Percentiles rank a stretch among this genome's conserved stretches.
These are phyloP conservation scores for Myiopsitta monachus DNA, from an alignment of 2,113 vertebrate genomes.

Conservation along the genomic window DNA sequence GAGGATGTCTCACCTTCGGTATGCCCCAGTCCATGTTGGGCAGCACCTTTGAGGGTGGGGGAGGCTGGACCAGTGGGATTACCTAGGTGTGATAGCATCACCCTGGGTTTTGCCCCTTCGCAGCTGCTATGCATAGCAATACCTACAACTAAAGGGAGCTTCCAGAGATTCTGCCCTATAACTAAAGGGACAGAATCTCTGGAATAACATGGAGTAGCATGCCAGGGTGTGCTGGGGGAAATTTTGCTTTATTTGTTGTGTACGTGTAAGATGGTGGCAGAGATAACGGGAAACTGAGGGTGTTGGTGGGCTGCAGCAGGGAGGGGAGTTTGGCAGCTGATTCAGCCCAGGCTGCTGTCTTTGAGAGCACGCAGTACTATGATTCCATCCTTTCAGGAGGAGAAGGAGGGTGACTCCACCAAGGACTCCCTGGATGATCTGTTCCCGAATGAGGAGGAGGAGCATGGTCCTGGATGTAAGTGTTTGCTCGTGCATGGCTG, in stretches of 20 bases:
- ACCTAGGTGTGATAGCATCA: neutral
- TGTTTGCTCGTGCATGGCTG: neutral
- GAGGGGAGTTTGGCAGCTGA: neutral
- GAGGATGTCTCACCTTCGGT: slow-evolving; percentile 88
- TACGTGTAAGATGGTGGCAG: neutral
- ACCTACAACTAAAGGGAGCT: neutral
- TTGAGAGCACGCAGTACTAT: neutral
- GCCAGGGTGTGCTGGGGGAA: neutral
- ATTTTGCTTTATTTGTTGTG: neutral
- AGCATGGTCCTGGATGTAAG: slow-evolving; percentile 88
- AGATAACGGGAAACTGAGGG: neutral
- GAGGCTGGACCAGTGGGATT: neutral
- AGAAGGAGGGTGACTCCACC: slow-evolving; percentile 88
- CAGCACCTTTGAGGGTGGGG: neutral
- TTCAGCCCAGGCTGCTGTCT: neutral
- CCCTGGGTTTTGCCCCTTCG: neutral
- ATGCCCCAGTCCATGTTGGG: slow-evolving; percentile 2
- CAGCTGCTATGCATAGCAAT: neutral
- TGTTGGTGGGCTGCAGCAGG: neutral
- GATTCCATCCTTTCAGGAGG: slow-evolving; percentile 79
- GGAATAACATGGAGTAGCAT: neutral
- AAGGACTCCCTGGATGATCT: slow-evolving; percentile 96
- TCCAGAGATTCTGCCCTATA: neutral
- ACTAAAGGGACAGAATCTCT: neutral
- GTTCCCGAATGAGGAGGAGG: slow-evolving; percentile 93